Conservation (phyloP, 1,140 invertebrate genomes). For the Tenebrio molitor region DNA sequence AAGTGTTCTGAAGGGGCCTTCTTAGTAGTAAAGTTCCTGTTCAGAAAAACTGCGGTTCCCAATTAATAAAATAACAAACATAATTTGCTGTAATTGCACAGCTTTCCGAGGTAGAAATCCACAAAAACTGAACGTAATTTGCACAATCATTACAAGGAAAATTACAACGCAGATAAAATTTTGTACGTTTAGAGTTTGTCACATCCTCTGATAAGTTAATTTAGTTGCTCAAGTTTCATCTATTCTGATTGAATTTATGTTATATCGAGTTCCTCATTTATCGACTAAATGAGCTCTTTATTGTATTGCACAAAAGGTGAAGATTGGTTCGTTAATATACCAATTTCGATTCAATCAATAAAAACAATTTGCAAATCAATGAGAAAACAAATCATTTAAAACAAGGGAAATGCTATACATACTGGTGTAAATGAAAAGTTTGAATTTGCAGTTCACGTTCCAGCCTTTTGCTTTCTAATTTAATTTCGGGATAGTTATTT, state of each 20-base stretch:
- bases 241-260: neutral
- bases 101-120: too few species aligned
- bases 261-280: neutral
- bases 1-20: too few species aligned
- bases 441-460: slow-evolving; percentile 5
- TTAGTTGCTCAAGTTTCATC: neutral
- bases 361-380: slow-evolving; percentile 38
- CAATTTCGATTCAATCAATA: slow-evolving; percentile 28
- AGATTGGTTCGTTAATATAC: slow-evolving; percentile 8
- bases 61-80: too few species aligned
- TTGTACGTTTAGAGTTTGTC: neutral
- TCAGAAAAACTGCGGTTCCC: neutral
- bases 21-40: neutral
- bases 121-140: too few species aligned
- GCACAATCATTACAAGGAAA: too few species aligned
- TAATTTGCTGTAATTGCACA: too few species aligned
- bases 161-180: neutral
- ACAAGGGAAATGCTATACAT: slow-evolving; percentile 15
- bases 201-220: neutral
- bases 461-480: slow-evolving; percentile 16
- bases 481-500: slow-evolving; percentile 3
- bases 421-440: slow-evolving; percentile 27
- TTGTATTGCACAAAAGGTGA: neutral
- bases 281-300: neutral
- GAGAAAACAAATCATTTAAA: slow-evolving; percentile 30